These are phyloP conservation scores for Tetropium fuscum DNA, from an alignment of 2,888 invertebrate genomes.

Conservation along the genomic window DNA sequence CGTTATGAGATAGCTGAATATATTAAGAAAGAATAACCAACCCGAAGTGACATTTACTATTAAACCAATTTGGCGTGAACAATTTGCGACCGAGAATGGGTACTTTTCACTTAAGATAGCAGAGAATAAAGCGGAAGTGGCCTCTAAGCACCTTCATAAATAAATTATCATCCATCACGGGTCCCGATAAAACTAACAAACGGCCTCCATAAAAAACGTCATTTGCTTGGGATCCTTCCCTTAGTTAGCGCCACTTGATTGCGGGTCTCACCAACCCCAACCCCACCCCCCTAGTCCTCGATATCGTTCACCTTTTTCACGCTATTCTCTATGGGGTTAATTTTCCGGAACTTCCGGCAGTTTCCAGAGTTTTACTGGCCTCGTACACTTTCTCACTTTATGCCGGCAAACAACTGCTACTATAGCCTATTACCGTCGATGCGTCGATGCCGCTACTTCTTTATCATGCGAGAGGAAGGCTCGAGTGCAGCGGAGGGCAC, in stretches of 20 bases:
- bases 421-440: no score
- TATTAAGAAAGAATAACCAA: no score
- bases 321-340: conserved; percentile 1
- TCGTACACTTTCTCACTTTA: background rate
- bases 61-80: background rate
- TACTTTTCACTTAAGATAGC: conserved; percentile 11
- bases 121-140: conserved; percentile 2
- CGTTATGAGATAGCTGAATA: no score
- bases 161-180: conserved; percentile 22
- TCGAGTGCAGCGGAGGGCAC: no score
- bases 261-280: conserved; percentile 2
- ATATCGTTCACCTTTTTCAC: conserved; percentile 1
- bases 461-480: no score
- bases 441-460: no score
- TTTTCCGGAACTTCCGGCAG: conserved; percentile 12
- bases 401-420: background rate
- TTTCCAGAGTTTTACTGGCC: background rate
- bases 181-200: conserved; percentile 14
- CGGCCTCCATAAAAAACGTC: conserved; percentile 12
- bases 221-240: background rate
- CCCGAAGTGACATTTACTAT: no score
- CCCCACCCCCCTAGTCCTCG: background rate
- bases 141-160: conserved; percentile 13
- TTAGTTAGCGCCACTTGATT: conserved; percentile 12
- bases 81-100: background rate